These are phyloP conservation scores for Centropus bengalensis DNA, from an alignment of 2,113 vertebrate species.

Conservation along the genomic window DNA sequence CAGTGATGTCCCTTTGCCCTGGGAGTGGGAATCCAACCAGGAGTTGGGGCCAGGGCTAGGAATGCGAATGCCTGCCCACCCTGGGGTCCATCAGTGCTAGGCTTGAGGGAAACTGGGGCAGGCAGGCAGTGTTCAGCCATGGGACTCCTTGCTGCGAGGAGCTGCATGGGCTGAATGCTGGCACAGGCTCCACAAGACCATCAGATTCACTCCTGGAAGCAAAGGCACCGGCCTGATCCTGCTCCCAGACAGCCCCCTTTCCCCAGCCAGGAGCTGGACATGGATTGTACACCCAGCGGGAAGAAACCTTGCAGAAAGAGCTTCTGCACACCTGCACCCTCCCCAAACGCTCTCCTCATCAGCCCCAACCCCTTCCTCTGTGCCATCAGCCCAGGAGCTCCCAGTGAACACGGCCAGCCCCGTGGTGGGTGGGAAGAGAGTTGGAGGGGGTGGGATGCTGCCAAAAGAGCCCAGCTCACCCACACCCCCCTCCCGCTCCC, in stretches of 20 bases:
- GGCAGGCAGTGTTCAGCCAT: background rate
- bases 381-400: background rate
- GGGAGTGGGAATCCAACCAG: accelerated
- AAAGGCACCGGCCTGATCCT: background rate
- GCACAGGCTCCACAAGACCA: background rate
- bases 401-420: background rate
- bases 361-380: accelerated
- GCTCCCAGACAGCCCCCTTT: background rate
- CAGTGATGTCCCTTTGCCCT: accelerated
- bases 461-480: background rate
- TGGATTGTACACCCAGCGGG: background rate
- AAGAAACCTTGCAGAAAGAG: accelerated
- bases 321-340: background rate
- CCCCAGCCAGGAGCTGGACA: background rate
- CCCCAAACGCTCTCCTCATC: background rate
- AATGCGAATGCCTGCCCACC: accelerated
- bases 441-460: background rate
- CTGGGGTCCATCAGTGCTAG: accelerated
- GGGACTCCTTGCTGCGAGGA: background rate
- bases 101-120: accelerated
- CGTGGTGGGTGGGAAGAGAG: background rate
- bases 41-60: accelerated
- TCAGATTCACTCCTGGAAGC: background rate
- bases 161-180: background rate
- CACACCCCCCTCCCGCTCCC: background rate